These are phyloP conservation scores for Orussus abietinus DNA, from an alignment of 1,140 invertebrate species.

Conservation along the genomic window DNA sequence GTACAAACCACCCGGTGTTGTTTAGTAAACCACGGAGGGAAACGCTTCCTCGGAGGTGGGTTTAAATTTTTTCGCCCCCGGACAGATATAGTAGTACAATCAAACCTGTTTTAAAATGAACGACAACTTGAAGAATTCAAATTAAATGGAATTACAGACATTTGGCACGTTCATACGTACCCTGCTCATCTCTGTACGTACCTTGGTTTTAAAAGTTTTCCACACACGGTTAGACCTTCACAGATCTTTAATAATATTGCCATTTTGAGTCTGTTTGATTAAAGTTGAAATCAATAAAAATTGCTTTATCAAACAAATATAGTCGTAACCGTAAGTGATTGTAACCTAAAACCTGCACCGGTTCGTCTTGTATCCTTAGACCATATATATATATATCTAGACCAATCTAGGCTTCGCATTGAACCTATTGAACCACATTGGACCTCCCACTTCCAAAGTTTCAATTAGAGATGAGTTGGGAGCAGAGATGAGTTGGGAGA, in stretches of 20 bases:
- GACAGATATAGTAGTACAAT: slow-evolving; percentile 8
- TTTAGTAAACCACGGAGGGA: slow-evolving; percentile 58
- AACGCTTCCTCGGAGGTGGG: slow-evolving; percentile 47
- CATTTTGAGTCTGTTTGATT: too few species aligned
- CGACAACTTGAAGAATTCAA: neutral
- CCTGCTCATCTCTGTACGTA: slow-evolving; percentile 15
- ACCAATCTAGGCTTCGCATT: too few species aligned
- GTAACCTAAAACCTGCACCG: too few species aligned
- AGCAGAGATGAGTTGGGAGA: too few species aligned
- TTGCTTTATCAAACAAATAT: too few species aligned
- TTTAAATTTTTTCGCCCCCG: slow-evolving; percentile 10
- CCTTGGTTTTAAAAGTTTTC: slow-evolving; percentile 32
- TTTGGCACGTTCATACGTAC: neutral
- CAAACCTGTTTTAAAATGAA: neutral
- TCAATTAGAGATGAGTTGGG: too few species aligned
- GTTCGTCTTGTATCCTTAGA: too few species aligned
- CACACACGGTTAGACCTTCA: slow-evolving; percentile 22
- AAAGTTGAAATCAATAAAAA: too few species aligned
- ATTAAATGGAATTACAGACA: neutral
- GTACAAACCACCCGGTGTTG: slow-evolving; percentile 52
- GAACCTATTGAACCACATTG: too few species aligned
- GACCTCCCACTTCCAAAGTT: too few species aligned
- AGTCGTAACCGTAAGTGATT: too few species aligned
- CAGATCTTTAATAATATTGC: slow-evolving; percentile 27
- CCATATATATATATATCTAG: too few species aligned